Evolutionary conservation across 2,888 invertebrate genomes (phyloP).

Genomic region (Hyles lineata): DNA sequence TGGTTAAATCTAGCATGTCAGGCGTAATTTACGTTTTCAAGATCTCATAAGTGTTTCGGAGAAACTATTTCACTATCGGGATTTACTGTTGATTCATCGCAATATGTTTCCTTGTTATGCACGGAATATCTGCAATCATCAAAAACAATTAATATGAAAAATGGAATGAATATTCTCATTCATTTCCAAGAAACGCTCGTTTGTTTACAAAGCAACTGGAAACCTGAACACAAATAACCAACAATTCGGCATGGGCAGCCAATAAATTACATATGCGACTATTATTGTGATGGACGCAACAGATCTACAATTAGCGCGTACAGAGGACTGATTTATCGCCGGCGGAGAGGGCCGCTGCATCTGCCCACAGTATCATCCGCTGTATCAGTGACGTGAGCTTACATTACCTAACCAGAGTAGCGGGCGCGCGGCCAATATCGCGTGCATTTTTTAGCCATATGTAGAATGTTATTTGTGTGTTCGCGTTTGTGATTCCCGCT

Average conservation of each 20-base stretch:
- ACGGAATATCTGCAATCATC: neutral
- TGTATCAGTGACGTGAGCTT: slow-evolving; percentile 17
- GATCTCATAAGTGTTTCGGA: neutral
- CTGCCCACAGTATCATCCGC: neutral
- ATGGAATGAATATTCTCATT: neutral
- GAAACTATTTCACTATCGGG: neutral
- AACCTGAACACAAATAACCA: slow-evolving; percentile 2
- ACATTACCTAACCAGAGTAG: slow-evolving; percentile 14
- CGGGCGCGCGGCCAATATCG: slow-evolving; percentile 12
- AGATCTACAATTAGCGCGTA: slow-evolving; percentile 22
- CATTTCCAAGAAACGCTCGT: slow-evolving; percentile 1
- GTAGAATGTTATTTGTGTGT: slow-evolving; percentile 18
- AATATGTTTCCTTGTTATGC: neutral
- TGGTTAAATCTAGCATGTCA: neutral
- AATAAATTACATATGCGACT: slow-evolving; percentile 19
- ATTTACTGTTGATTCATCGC: neutral
- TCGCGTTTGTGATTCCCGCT: neutral
- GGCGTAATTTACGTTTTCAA: neutral
- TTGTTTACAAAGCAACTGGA: slow-evolving; percentile 7
- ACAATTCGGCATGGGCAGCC: slow-evolving; percentile 20
- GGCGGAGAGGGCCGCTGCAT: slow-evolving; percentile 6
- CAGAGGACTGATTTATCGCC: slow-evolving; percentile 21
- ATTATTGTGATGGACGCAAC: slow-evolving; percentile 22
- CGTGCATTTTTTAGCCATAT: slow-evolving; percentile 19
- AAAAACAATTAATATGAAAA: too few relatives aligned